Conservation (phyloP, 2,113 vertebrate species). For the Garra rufa region DNA sequence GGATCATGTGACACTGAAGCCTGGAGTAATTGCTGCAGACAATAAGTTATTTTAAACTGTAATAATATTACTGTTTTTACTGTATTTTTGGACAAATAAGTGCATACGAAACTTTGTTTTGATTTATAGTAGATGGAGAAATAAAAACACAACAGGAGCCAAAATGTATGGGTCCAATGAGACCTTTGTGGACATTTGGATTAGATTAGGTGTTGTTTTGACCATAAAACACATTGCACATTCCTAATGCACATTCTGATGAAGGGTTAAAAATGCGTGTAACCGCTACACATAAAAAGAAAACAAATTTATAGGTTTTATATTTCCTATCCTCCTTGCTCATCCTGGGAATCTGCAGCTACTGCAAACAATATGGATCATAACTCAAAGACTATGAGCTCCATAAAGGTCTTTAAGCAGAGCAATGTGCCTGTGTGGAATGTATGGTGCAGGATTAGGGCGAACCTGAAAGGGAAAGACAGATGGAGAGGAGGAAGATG, state of each 20-base stretch:
- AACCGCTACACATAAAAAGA: neutral
- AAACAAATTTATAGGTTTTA: conserved; percentile 10
- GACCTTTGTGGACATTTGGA: neutral
- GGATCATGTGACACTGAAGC: neutral
- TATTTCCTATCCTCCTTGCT: neutral
- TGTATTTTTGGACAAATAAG: neutral
- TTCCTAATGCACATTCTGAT: neutral
- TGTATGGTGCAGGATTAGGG: conserved; percentile 20
- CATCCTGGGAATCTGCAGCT: conserved; percentile 4
- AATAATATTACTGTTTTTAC: neutral
- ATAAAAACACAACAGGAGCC: neutral
- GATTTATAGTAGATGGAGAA: neutral
- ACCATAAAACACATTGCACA: neutral
- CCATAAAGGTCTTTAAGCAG: conserved; percentile 10
- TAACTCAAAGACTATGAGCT: conserved; percentile 5
- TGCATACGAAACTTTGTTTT: neutral
- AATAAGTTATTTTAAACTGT: neutral
- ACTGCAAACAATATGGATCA: conserved; percentile 25
- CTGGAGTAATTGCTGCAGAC: neutral
- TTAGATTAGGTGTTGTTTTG: neutral
- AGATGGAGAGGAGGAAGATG: conserved; percentile 29
- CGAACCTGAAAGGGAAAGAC: conserved; percentile 12
- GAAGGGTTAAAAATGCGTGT: conserved; percentile 11
- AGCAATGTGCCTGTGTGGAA: conserved; percentile 22
- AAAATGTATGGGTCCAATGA: neutral